phyloP scores from a whole-genome alignment of 2,888 invertebrate genomes.

The Pardosa pseudoannulata region DNA sequence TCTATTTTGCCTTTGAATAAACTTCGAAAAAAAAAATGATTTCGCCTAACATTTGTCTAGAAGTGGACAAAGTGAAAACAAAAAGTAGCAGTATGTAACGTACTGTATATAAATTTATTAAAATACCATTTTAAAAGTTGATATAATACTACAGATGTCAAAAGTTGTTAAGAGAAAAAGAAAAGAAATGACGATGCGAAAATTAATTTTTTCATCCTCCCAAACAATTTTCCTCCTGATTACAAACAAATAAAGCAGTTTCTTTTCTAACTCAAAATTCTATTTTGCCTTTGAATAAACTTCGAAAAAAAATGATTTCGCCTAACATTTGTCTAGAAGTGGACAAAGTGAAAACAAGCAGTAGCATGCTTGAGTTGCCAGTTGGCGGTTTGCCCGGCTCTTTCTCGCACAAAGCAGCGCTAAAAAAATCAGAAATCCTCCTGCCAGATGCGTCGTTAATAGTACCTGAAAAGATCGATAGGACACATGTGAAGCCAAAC shows the following conservation, averaged over 20 bases:
- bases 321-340: slow-evolving; percentile 64
- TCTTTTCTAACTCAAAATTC: neutral
- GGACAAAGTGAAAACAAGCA: slow-evolving; percentile 65
- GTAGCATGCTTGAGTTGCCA: slow-evolving; percentile 40
- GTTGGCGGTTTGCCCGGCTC: slow-evolving; percentile 50
- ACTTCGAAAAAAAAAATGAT: neutral
- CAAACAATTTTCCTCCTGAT: no score
- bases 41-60: slow-evolving; percentile 60
- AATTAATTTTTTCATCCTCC: no score
- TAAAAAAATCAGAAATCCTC: slow-evolving; percentile 56
- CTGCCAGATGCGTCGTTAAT: slow-evolving; percentile 69
- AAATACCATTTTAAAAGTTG: no score
- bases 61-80: slow-evolving; percentile 69
- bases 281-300: neutral
- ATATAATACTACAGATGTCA: no score
- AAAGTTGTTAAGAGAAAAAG: no score
- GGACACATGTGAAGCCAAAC: slow-evolving; percentile 60
- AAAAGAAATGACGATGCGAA: no score
- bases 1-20: neutral
- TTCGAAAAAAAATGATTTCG: slow-evolving; percentile 21
- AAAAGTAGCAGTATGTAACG: no score
- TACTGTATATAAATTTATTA: no score
- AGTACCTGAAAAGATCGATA: slow-evolving; percentile 70
- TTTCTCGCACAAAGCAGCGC: slow-evolving; percentile 40
- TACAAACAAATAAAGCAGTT: neutral